Percentiles rank a stretch among this genome's conserved stretches.
phyloP scores from a whole-genome alignment of 2,888 invertebrate genomes.

The Anodontia alba region DNA sequence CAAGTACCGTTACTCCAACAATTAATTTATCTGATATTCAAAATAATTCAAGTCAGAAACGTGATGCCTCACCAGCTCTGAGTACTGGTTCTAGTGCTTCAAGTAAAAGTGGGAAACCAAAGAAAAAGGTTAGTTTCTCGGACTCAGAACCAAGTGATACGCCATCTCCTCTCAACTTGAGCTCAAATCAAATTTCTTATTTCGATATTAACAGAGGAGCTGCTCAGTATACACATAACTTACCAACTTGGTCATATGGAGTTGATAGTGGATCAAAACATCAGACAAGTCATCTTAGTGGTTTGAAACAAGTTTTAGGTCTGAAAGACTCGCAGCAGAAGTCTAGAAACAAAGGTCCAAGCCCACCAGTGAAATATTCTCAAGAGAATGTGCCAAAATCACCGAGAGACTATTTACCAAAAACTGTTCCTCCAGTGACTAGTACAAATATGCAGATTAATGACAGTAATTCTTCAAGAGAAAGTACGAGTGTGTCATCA shows the following conservation, averaged over 20 bases:
- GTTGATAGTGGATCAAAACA: neutral
- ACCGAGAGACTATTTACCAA: neutral
- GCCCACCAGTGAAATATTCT: slow-evolving; percentile 12
- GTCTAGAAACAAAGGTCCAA: neutral
- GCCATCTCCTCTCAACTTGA: slow-evolving; percentile 56
- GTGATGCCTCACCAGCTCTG: slow-evolving; percentile 59
- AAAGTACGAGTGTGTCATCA: neutral
- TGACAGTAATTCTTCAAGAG: neutral
- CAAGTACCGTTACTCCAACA: slow-evolving; percentile 46
- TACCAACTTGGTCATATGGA: slow-evolving; percentile 13
- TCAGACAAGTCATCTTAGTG: neutral
- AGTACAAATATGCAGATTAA: neutral
- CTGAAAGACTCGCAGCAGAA: neutral
- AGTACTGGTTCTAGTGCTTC: slow-evolving; percentile 61
- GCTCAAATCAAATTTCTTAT: slow-evolving; percentile 52
- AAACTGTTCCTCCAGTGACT: neutral
- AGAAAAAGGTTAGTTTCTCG: slow-evolving; percentile 75
- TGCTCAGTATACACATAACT: neutral
- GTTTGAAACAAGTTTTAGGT: neutral
- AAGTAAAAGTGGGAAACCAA: slow-evolving; percentile 58
- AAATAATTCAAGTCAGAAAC: slow-evolving; percentile 33
- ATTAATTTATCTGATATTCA: slow-evolving; percentile 42
- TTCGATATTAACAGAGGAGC: slow-evolving; percentile 43
- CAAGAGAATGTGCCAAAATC: slow-evolving; percentile 5
- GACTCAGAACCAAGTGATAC: slow-evolving; percentile 71